Evolutionary conservation across 2,113 vertebrate genomes (phyloP).

Genomic region (Nerophis ophidion): DNA sequence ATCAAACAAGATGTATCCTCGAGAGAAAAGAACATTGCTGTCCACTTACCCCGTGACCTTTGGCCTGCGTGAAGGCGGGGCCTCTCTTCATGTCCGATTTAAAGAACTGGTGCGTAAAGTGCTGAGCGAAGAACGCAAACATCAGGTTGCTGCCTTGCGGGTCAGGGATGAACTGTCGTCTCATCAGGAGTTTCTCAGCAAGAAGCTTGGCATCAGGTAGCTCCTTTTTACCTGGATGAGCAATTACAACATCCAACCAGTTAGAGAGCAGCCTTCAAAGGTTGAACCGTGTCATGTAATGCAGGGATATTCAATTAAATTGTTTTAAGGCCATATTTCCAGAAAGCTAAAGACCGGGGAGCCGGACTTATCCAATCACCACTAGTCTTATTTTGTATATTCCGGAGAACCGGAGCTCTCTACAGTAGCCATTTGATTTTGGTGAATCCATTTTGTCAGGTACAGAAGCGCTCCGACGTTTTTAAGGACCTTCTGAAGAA

Average conservation of each 20-base stretch:
- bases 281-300: too few relatives aligned
- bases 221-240: slow-evolving; percentile 81
- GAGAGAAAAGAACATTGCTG: background rate
- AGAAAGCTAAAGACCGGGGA: too few relatives aligned
- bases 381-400: too few relatives aligned
- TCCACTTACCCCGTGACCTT: slow-evolving; percentile 85
- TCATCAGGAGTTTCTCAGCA: slow-evolving; percentile 84
- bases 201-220: slow-evolving; percentile 82
- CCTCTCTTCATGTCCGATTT: slow-evolving; percentile 87
- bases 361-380: too few relatives aligned
- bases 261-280: background rate
- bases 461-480: too few relatives aligned
- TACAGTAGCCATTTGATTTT: too few relatives aligned
- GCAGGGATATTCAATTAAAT: too few relatives aligned
- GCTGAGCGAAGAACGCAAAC: slow-evolving; percentile 97
- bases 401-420: too few relatives aligned
- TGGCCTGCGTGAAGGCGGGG: slow-evolving; percentile 82
- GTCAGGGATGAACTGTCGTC: slow-evolving; percentile 88
- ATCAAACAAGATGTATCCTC: background rate
- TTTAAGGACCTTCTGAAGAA: too few relatives aligned
- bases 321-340: too few relatives aligned
- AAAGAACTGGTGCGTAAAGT: slow-evolving; percentile 97
- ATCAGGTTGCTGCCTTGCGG: slow-evolving; percentile 91
- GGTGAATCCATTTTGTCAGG: too few relatives aligned
- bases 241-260: background rate